These are phyloP conservation scores for Ennomos quercinarius DNA, from an alignment of 2,888 invertebrate genomes.

Conservation along the genomic window DNA sequence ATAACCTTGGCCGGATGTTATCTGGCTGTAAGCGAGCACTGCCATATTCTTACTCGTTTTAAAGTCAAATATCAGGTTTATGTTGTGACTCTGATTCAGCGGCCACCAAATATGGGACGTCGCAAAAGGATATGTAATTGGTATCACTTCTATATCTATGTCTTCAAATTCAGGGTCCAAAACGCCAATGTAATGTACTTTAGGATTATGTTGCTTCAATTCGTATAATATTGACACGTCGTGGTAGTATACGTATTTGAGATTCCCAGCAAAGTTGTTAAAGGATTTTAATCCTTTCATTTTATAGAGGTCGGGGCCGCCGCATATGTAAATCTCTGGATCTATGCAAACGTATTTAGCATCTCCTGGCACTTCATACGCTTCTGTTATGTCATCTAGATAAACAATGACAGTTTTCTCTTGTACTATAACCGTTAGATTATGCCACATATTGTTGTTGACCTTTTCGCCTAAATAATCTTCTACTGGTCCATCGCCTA, in stretches of 20 bases:
- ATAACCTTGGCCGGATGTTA: slow-evolving; percentile 90
- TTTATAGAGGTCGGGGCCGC: slow-evolving; percentile 93
- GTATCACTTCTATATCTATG: slow-evolving; percentile 93
- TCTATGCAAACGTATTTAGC: slow-evolving; percentile 92
- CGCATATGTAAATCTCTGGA: slow-evolving; percentile 97
- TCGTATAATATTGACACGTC: slow-evolving; percentile 96
- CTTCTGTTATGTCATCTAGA: slow-evolving; percentile 90
- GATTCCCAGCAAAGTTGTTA: slow-evolving; percentile 94
- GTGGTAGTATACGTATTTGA: slow-evolving; percentile 97
- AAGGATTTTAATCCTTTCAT: slow-evolving; percentile 92
- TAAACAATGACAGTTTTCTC: slow-evolving; percentile 90
- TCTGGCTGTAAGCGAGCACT: slow-evolving; percentile 94
- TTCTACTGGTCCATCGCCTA: slow-evolving; percentile 92
- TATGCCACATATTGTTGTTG: slow-evolving; percentile 94
- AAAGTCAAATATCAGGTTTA: slow-evolving; percentile 94
- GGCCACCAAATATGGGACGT: slow-evolving; percentile 97
- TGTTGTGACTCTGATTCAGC: slow-evolving; percentile 89
- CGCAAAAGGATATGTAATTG: slow-evolving; percentile 96
- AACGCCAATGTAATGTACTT: slow-evolving; percentile 92
- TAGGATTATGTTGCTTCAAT: slow-evolving; percentile 92
- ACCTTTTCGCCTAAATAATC: slow-evolving; percentile 88
- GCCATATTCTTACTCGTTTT: slow-evolving; percentile 93
- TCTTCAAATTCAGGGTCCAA: slow-evolving; percentile 94
- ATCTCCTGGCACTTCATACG: slow-evolving; percentile 89
- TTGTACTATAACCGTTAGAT: slow-evolving; percentile 93